Evolutionary conservation across 2,113 vertebrate genomes (phyloP), one percentile per base, ranked within the genome.

Genomic region (Pteronura brasiliensis): DNA sequence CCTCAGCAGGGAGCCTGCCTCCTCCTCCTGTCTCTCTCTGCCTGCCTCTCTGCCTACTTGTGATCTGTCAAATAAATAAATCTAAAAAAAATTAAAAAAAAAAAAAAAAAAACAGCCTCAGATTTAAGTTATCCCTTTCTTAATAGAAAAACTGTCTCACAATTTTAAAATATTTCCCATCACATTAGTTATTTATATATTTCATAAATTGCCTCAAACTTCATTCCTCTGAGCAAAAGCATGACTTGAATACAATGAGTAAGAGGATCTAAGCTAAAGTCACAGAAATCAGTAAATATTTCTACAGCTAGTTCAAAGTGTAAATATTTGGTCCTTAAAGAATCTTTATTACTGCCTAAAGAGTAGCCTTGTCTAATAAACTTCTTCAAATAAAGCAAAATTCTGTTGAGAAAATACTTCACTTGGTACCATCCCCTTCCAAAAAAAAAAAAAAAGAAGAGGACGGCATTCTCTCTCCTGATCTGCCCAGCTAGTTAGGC

Each of bases 241-340:
- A 88, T 90, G 92, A 97, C 96, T 97, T 95, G 97, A 96, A 97
- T 98, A 95, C 89, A 89, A 86, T 93, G 96, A 90, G 52, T 84
- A 93, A 81, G 4, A 97, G 85, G 86, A 92, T 93, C 96, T 15
- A 83, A 95, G 95, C 89, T 98, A 98, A 93, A 98, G 92, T 95
- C 82, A 97, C 97, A 98, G 95, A 97, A 95, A 72, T 96, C 93
- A 95, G 97, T 97, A 99, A 98, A 98, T 98, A 98, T 97, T 99
- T 99, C 93, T 93, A 93, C 87, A 97, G 95, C 93, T 92, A 97
- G 97, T 95, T 98, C 98, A 98, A 91, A 93, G 96, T 97, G 55
- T 96, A 98, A 98, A 96, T 97, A 96, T 98, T 99, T 98, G 97
- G 90, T 97, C 98, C 84, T 76, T 90, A 84, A 85, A 97, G 83